Percentiles rank a stretch among this genome's conserved stretches.
phyloP scores from a whole-genome alignment of 2,888 invertebrate genomes.

The Acrobasis repandana region DNA sequence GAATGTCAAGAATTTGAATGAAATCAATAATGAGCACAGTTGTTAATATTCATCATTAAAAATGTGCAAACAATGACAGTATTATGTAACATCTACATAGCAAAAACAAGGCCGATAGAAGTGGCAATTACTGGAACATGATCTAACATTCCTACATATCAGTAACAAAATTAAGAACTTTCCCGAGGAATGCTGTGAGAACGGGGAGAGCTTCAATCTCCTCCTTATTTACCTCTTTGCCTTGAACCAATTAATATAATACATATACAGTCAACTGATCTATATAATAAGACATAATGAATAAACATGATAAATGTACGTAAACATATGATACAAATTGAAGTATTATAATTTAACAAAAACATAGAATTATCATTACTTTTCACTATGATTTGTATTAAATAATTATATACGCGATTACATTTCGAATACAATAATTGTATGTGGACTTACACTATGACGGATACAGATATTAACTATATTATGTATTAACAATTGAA shows the following conservation, averaged over 20 bases:
- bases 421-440: slow-evolving; percentile 5
- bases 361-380: neutral
- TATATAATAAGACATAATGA: neutral
- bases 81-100: no score
- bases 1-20: slow-evolving; percentile 4
- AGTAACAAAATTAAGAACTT: no score
- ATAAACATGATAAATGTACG: neutral
- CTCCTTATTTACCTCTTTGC: neutral
- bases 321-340: neutral
- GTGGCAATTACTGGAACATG: no score
- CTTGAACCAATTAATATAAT: neutral
- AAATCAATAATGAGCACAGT: neutral
- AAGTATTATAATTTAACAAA: neutral
- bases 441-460: slow-evolving; percentile 12
- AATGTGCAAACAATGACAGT: no score
- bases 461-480: neutral
- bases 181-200: no score
- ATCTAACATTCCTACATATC: no score
- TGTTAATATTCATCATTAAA: neutral
- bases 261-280: neutral
- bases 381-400: neutral
- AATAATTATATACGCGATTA: slow-evolving; percentile 4
- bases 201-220: no score
- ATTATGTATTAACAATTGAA: neutral
- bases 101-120: no score